Evolutionary conservation across 2,113 vertebrate genomes (phyloP).

Genomic region (Opisthocomus hoazin): DNA sequence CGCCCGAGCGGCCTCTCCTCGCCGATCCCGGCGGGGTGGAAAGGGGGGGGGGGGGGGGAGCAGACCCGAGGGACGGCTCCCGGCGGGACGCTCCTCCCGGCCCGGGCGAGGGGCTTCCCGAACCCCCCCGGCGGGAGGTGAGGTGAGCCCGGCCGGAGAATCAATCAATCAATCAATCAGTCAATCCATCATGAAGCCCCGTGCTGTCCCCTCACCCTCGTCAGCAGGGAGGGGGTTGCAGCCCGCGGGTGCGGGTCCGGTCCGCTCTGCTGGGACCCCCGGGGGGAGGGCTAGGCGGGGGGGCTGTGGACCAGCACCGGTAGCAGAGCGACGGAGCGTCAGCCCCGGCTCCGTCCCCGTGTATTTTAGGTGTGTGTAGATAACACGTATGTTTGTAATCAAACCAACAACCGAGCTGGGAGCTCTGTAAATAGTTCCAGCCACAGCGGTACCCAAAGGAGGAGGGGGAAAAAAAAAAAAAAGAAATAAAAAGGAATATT

Average conservation of each 20-base stretch:
- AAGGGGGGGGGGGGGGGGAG: too few relatives aligned
- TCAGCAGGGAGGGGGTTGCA: rapidly evolving
- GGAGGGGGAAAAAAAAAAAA: rapidly evolving
- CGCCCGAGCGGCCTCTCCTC: too few relatives aligned
- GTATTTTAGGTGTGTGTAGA: not conserved
- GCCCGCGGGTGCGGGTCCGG: rapidly evolving
- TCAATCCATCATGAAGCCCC: not conserved
- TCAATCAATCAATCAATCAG: not conserved
- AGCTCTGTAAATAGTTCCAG: not conserved
- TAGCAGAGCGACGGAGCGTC: not conserved
- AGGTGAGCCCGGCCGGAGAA: too few relatives aligned
- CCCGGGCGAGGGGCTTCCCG: too few relatives aligned
- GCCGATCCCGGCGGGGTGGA: too few relatives aligned
- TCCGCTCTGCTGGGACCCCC: too few relatives aligned
- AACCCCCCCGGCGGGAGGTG: too few relatives aligned
- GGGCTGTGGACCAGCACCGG: not conserved
- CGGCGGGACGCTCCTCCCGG: too few relatives aligned
- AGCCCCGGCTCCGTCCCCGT: not conserved
- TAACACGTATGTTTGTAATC: not conserved
- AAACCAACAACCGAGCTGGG: not conserved
- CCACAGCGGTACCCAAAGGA: not conserved
- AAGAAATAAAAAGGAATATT: not conserved
- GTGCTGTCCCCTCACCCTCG: not conserved
- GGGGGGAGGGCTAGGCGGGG: not conserved
- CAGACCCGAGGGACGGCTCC: too few relatives aligned